phyloP scores from a whole-genome alignment of 1,140 invertebrate species.

The Mercenaria mercenaria region DNA sequence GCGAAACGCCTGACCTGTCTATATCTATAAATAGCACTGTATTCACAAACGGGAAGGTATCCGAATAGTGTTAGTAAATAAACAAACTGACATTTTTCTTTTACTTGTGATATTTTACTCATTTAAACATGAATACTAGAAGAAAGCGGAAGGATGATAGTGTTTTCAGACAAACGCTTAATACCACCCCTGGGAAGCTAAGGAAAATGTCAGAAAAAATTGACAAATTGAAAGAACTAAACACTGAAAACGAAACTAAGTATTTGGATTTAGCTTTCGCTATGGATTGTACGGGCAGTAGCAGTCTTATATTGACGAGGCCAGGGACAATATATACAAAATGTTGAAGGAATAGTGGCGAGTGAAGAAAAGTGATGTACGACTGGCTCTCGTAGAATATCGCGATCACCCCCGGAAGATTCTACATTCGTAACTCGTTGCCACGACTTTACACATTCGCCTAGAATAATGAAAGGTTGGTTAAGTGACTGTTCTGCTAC shows the following conservation, averaged over 20 bases:
- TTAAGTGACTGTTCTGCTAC: conserved; percentile 71
- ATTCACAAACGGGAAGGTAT: too few relatives aligned
- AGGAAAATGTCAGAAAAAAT: background rate
- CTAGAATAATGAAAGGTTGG: conserved; percentile 79
- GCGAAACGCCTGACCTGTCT: too few relatives aligned
- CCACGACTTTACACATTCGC: conserved; percentile 79
- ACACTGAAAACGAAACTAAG: conserved; percentile 53
- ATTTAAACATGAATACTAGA: background rate
- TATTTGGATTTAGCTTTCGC: conserved; percentile 80
- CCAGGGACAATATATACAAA: conserved; percentile 75
- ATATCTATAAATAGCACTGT: too few relatives aligned
- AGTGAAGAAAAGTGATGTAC: conserved; percentile 79
- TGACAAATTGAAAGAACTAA: background rate
- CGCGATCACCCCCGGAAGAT: conserved; percentile 81
- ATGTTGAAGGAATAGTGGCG: conserved; percentile 81
- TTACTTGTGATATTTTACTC: too few relatives aligned
- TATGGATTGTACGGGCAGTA: conserved; percentile 82
- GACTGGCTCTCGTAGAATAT: conserved; percentile 81
- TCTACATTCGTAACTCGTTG: conserved; percentile 76
- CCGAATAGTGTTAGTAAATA: too few relatives aligned
- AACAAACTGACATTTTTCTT: too few relatives aligned
- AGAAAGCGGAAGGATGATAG: background rate
- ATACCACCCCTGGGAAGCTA: background rate
- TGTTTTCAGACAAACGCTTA: background rate
- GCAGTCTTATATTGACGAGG: conserved; percentile 78